Evolutionary conservation across 2,113 vertebrate species (phyloP).

Genomic region (Carlito syrichta): DNA sequence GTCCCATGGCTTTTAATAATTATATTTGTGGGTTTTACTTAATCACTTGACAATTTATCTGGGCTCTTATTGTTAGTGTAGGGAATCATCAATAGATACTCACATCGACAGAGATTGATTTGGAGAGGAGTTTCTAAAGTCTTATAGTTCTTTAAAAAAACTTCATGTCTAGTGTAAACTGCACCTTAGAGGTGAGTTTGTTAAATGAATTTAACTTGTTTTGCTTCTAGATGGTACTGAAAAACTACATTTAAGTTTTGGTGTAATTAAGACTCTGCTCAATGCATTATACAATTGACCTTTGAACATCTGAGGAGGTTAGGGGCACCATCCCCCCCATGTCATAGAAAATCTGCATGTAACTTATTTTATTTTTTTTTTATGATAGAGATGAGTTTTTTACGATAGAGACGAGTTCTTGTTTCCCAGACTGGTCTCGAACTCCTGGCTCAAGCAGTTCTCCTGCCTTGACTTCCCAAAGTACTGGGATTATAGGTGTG

Average conservation of each 20-base stretch:
- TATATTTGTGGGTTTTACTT: no score
- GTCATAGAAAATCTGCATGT: no score
- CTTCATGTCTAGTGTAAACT: not conserved
- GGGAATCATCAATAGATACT: not conserved
- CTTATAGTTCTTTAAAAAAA: not conserved
- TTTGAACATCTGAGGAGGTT: not conserved
- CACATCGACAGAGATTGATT: not conserved
- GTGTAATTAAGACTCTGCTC: not conserved
- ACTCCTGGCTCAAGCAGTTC: no score
- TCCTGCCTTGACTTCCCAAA: no score
- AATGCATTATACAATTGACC: not conserved
- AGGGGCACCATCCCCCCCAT: not conserved
- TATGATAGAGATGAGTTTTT: no score
- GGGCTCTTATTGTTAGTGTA: not conserved
- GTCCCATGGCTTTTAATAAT: no score
- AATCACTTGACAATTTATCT: no score
- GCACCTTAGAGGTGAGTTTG: not conserved
- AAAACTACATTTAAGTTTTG: slow-evolving; percentile 2
- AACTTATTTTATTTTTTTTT: no score
- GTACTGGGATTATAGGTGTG: no score
- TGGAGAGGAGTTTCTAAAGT: not conserved
- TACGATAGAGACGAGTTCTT: no score
- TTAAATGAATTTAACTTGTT: slow-evolving; percentile 14
- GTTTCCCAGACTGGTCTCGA: no score
- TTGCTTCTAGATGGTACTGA: slow-evolving; percentile 1